Base-by-base conservation (phyloP, 2,888 invertebrate genomes). In the Protodeltote pygarga region DNA sequence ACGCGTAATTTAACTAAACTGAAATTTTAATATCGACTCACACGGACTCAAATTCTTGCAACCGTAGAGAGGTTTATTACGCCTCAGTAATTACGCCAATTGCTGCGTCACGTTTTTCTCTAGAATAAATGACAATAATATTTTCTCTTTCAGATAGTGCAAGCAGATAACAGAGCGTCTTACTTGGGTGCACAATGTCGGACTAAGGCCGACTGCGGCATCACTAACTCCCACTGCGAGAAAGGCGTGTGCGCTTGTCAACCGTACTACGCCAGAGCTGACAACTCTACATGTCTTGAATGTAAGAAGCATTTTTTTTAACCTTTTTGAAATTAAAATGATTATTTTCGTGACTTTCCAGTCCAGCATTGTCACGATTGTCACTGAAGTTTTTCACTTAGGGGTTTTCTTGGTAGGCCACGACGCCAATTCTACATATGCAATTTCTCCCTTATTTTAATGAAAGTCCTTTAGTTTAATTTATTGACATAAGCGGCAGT, bases 211-310 rank as follows among this genome's bases (percentile, higher is more conserved):
- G 95, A 96, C 66, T 96, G 96, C 82, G 91, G 91, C 61, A 93
- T 95, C 54, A 83, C 90, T 46, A 94, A 95, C 74, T 94, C 95
- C 58, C 93, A 93, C 54, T 96, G 96, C 82, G 85, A 93, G 62
- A 87, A 92, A 75, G 96, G 96, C 66, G 93, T 94, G 62, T 97
- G 97, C 89, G 93, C 94, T 48, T 97, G 97, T 85, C 95, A 95
- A 82, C 95, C 97, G 19, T 97, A 96, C 87, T 96, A 94, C 85
- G 97, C 97, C 20, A 94, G 93, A 79, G 94, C 95, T 81, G 96
- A 97, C 87, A 93, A 93, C 71, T 95, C 96, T 49, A 94, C 94
- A 55, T 97, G 97, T 89, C 92, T 97, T 71, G 96, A 96, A 93
- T 96, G 97, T 97, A 93, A 95, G 95, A 94, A 77, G 31, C 20